These are phyloP conservation scores for Norana najaformis DNA, from an alignment of 2,888 invertebrate genomes.

Conservation along the genomic window DNA sequence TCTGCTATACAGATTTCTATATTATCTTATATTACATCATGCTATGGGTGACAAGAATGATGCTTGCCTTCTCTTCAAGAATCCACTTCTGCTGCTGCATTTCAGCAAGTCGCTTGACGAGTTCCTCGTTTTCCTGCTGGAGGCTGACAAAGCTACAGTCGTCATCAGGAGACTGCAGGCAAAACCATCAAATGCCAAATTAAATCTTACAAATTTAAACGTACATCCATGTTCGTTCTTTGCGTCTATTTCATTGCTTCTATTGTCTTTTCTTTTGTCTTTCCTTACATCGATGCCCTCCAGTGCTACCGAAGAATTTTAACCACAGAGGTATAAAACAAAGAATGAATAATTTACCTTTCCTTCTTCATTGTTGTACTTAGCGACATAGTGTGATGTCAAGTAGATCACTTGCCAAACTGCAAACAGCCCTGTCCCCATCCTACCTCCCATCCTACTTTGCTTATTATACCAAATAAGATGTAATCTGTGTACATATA, in stretches of 20 bases:
- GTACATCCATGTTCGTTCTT: neutral
- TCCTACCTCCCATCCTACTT: too few species aligned
- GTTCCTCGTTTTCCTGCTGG: slow-evolving; percentile 63
- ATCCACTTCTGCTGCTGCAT: slow-evolving; percentile 65
- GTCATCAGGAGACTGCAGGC: slow-evolving; percentile 41
- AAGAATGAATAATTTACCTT: too few species aligned
- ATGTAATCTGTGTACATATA: too few species aligned
- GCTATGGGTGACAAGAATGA: neutral
- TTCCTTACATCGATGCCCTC: too few species aligned
- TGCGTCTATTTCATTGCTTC: neutral
- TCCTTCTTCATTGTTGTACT: too few species aligned
- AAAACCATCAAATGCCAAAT: slow-evolving; percentile 9
- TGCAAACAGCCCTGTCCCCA: too few species aligned
- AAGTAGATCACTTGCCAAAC: neutral
- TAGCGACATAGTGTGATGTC: neutral
- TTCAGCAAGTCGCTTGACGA: slow-evolving; percentile 61
- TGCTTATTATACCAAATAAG: too few species aligned
- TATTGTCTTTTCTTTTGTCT: neutral
- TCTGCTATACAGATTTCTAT: neutral
- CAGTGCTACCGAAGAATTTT: too few species aligned
- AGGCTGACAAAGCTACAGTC: slow-evolving; percentile 49
- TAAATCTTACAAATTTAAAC: neutral
- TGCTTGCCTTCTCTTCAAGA: slow-evolving; percentile 63
- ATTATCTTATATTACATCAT: neutral
- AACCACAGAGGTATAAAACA: too few species aligned